These are phyloP conservation scores for Hypsopygia costalis DNA, from an alignment of 2,888 invertebrate genomes.

Conservation along the genomic window DNA sequence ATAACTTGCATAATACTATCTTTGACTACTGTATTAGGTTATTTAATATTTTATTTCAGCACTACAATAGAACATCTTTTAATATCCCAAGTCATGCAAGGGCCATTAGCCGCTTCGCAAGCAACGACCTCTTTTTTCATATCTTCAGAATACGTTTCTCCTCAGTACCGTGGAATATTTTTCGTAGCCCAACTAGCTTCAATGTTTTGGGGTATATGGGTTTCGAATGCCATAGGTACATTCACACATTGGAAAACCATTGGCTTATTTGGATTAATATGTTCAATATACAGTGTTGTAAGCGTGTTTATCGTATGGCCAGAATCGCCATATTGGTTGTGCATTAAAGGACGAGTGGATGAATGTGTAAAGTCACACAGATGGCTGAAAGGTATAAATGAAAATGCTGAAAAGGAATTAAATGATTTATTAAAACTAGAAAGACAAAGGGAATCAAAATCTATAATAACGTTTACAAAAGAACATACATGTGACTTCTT, in stretches of 20 bases:
- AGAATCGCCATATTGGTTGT: constrained; percentile 42
- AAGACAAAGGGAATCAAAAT: constrained; percentile 25
- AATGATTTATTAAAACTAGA: constrained; percentile 25
- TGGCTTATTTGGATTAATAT: constrained; percentile 28
- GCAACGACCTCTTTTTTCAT: no score
- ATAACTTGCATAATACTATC: no score
- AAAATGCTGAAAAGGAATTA: constrained; percentile 33
- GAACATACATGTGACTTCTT: constrained; percentile 16
- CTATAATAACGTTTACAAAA: constrained; percentile 15
- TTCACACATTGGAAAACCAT: constrained; percentile 45
- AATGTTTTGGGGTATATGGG: constrained; percentile 48
- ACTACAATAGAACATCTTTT: no score
- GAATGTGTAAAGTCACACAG: constrained; percentile 30
- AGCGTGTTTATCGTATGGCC: constrained; percentile 31
- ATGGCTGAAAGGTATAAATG: constrained; percentile 33
- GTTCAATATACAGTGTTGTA: constrained; percentile 25
- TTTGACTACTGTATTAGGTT: no score
- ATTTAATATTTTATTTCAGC: no score
- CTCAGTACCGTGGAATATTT: constrained; percentile 43
- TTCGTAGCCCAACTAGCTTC: constrained; percentile 44
- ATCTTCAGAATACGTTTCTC: constrained; percentile 43
- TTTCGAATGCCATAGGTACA: constrained; percentile 44
- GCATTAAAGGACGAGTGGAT: constrained; percentile 29
- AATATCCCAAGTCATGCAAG: no score
- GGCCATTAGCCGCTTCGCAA: no score